phyloP scores from a whole-genome alignment of 2,888 invertebrate species.

The Abrostola triplasia region DNA sequence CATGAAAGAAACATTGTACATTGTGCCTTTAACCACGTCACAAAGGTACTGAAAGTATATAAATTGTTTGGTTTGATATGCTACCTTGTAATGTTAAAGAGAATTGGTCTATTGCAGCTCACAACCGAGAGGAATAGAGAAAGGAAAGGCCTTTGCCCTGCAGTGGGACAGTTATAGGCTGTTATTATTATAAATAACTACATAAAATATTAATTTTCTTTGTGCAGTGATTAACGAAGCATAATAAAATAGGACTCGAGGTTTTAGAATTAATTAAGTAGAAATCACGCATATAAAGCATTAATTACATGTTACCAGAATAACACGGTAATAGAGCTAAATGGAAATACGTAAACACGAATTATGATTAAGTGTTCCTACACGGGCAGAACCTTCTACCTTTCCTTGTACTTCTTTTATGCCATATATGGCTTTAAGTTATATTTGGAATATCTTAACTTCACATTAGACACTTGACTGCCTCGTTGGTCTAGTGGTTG shows the following conservation, averaged over 20 bases:
- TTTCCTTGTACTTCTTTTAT: too few relatives aligned
- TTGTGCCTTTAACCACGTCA: neutral
- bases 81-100: neutral
- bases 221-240: conserved; percentile 5
- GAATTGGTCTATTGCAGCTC: too few relatives aligned
- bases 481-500: too few relatives aligned
- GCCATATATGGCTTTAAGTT: too few relatives aligned
- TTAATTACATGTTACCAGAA: conserved; percentile 24
- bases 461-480: too few relatives aligned
- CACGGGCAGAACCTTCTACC: too few relatives aligned
- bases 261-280: conserved; percentile 32
- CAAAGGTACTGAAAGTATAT: neutral
- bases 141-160: too few relatives aligned
- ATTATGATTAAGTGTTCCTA: neutral
- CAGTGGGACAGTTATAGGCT: too few relatives aligned
- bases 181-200: too few relatives aligned
- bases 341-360: conserved; percentile 5
- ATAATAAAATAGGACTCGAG: conserved; percentile 4
- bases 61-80: neutral
- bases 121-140: too few relatives aligned
- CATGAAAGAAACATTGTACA: conserved; percentile 4
- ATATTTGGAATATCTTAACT: too few relatives aligned
- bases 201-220: too few relatives aligned
- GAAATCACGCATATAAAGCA: conserved; percentile 23
- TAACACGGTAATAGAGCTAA: conserved; percentile 17